phyloP scores from a whole-genome alignment of 2,797 vertebrate genomes.

The Danionella dracula region DNA sequence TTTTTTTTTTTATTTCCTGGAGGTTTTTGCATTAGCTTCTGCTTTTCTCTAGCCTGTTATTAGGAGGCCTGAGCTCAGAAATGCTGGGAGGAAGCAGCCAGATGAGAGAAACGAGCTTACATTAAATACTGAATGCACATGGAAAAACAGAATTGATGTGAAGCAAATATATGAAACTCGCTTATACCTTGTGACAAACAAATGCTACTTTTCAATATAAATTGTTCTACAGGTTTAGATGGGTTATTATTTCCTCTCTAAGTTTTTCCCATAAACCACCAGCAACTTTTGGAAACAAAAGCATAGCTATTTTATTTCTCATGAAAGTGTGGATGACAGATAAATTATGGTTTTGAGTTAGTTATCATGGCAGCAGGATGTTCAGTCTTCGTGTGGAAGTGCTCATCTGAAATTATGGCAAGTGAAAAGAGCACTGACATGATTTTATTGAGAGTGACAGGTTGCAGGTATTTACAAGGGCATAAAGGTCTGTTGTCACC shows the following conservation, averaged over 20 bases:
- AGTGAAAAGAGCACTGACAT: not conserved
- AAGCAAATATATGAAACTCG: not conserved
- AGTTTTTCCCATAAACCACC: no score
- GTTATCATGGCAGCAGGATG: not conserved
- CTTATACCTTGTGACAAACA: no score
- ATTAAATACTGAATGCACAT: slow-evolving; percentile 28
- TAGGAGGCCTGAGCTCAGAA: slow-evolving; percentile 58
- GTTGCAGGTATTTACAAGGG: slow-evolving; percentile 18
- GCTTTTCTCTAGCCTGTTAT: slow-evolving; percentile 70
- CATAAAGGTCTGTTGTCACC: slow-evolving; percentile 33
- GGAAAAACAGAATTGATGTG: slow-evolving; percentile 31
- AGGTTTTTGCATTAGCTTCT: slow-evolving; percentile 30
- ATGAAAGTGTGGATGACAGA: not conserved
- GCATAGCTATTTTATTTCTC: no score
- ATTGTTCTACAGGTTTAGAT: not conserved
- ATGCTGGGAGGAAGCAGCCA: slow-evolving; percentile 31
- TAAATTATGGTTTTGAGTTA: not conserved
- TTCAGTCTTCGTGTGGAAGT: not conserved
- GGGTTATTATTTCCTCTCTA: not conserved
- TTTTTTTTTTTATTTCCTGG: slow-evolving; percentile 1
- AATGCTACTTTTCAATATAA: no score
- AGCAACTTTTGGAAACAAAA: no score
- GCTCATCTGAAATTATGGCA: not conserved
- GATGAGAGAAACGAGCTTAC: slow-evolving; percentile 17
- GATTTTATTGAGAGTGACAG: not conserved